These are phyloP conservation scores for Denticeps clupeoides DNA, from an alignment of 2,797 vertebrate genomes.

Conservation along the genomic window DNA sequence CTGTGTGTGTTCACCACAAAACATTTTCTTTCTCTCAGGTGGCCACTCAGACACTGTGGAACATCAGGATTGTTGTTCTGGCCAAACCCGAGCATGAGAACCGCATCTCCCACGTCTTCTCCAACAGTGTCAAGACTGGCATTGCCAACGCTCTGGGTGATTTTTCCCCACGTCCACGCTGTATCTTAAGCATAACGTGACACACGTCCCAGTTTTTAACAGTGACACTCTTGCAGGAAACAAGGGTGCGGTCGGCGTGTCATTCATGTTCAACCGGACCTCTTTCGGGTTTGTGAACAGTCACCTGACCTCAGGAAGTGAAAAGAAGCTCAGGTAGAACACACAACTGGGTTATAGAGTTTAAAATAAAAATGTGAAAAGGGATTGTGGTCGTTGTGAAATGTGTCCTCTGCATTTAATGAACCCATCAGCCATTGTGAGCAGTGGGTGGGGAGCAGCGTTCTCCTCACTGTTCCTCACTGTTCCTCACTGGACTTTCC, in stretches of 20 bases:
- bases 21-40: no score
- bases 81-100: constrained; percentile 93
- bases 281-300: constrained; percentile 97
- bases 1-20: no score
- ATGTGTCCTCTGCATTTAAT: no score
- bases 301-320: constrained; percentile 93
- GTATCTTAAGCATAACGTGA: no score
- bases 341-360: neutral
- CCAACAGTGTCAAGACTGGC: constrained; percentile 88
- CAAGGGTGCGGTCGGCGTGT: constrained; percentile 95
- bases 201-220: neutral
- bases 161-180: constrained; percentile 15
- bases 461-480: no score
- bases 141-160: constrained; percentile 93
- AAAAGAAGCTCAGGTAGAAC: constrained; percentile 89
- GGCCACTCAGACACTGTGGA: constrained; percentile 90
- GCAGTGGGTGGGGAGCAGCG: no score
- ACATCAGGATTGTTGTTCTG: constrained; percentile 84
- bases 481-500: no score
- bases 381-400: no score
- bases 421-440: no score
- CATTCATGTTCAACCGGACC: constrained; percentile 97
- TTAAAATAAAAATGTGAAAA: neutral
- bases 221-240: constrained; percentile 63
- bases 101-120: constrained; percentile 88